Percentiles rank a stretch among this genome's conserved stretches.
Evolutionary conservation across 2,113 vertebrate genomes (phyloP).

Genomic region (Dolichallabes microphthalmus): DNA sequence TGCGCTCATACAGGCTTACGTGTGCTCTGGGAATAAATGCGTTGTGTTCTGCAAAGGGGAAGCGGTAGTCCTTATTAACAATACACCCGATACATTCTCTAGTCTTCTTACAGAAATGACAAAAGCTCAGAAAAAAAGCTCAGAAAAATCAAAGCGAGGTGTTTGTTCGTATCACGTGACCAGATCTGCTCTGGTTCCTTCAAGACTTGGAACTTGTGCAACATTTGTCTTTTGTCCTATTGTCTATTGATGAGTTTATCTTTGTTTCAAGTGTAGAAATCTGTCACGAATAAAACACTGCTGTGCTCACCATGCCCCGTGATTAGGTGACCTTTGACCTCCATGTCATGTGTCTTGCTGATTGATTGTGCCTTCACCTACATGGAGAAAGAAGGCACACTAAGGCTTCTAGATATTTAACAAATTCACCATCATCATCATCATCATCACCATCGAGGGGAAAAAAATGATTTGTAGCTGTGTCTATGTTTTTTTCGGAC

Average conservation of each 20-base stretch:
- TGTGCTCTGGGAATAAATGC: background rate
- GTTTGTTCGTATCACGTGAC: background rate
- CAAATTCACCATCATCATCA: background rate
- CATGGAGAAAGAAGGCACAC: background rate
- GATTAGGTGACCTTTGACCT: constrained; percentile 85
- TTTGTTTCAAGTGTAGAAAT: background rate
- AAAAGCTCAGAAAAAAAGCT: background rate
- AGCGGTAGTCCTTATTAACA: background rate
- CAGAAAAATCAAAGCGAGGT: background rate
- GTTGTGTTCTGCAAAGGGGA: background rate
- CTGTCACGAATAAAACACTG: background rate
- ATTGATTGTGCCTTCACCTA: constrained; percentile 56
- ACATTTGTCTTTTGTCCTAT: background rate
- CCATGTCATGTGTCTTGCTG: constrained; percentile 73
- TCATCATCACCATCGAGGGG: too few relatives aligned
- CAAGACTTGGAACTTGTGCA: background rate
- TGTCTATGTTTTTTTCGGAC: background rate
- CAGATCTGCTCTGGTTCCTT: background rate
- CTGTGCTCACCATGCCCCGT: constrained; percentile 72
- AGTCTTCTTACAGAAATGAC: background rate
- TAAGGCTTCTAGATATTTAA: constrained; percentile 3
- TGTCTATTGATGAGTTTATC: background rate
- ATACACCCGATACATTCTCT: background rate
- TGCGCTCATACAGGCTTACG: background rate
- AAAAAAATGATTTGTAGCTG: background rate